Conservation (phyloP, 2,888 invertebrate genomes). For the Tridacna gigas region DNA sequence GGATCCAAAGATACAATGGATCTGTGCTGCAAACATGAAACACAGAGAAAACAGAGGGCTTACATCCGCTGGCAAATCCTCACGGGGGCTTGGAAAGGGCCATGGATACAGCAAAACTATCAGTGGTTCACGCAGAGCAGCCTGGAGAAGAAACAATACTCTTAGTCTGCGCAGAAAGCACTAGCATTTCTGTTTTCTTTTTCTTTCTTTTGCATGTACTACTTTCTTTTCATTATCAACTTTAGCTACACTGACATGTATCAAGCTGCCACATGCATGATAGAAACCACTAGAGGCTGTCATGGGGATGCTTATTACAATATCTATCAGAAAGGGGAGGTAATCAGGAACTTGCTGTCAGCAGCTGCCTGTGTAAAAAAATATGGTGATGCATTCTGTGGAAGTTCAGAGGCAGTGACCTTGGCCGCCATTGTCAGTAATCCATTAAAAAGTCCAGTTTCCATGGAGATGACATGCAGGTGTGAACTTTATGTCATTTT, state of each 20-base stretch:
- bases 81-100: conserved; percentile 91
- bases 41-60: conserved; percentile 99
- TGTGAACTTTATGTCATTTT: neutral
- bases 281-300: conserved; percentile 40
- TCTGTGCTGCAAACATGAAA: conserved; percentile 98
- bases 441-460: conserved; percentile 29
- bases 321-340: conserved; percentile 31
- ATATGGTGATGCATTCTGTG: conserved; percentile 30
- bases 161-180: conserved; percentile 98
- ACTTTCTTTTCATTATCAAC: neutral
- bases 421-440: conserved; percentile 29
- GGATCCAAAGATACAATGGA: conserved; percentile 99
- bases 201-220: neutral
- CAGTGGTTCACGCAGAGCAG: conserved; percentile 97
- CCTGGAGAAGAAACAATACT: conserved; percentile 97
- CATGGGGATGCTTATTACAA: conserved; percentile 18
- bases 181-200: conserved; percentile 87
- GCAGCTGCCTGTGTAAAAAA: conserved; percentile 30
- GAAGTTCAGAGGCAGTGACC: conserved; percentile 6
- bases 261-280: conserved; percentile 33
- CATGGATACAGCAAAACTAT: conserved; percentile 97
- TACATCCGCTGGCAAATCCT: conserved; percentile 97
- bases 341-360: conserved; percentile 28
- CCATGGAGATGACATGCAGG: conserved; percentile 40
- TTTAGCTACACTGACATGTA: neutral